A percentile compares a stretch with the other conserved stretches of the same genome.
Evolutionary conservation across 2,888 invertebrate species (phyloP).

Genomic region (Fragum fragum): DNA sequence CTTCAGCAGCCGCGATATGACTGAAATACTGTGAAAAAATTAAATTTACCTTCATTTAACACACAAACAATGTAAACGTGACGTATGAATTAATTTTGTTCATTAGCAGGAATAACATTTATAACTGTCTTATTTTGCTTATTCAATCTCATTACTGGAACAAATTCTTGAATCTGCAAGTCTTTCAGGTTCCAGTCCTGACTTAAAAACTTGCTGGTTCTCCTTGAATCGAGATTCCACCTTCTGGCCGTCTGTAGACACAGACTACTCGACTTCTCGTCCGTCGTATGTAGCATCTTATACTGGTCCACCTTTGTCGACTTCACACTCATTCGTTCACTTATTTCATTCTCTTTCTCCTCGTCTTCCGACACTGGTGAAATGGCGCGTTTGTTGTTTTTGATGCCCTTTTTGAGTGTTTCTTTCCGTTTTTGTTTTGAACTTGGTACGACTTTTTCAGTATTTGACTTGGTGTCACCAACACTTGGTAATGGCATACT

Average conservation of each 20-base stretch:
- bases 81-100: background rate
- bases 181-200: conserved; percentile 37
- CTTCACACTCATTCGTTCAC: conserved; percentile 50
- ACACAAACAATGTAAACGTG: no score
- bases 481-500: conserved; percentile 61
- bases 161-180: conserved; percentile 18
- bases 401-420: conserved; percentile 4
- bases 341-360: conserved; percentile 37
- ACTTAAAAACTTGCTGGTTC: conserved; percentile 56
- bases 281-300: conserved; percentile 58
- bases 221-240: conserved; percentile 50
- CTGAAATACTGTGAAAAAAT: no score
- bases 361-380: conserved; percentile 42
- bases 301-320: conserved; percentile 46
- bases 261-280: conserved; percentile 38
- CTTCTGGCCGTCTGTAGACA: conserved; percentile 32
- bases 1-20: no score
- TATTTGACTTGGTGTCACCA: background rate
- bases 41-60: no score
- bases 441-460: background rate
- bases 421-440: background rate
- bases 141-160: conserved; percentile 11
- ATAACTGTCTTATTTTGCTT: conserved; percentile 14
- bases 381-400: background rate
- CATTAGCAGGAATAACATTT: conserved; percentile 14